These are phyloP conservation scores for Hylaea fasciaria DNA, from an alignment of 2,888 invertebrate genomes.

Conservation along the genomic window DNA sequence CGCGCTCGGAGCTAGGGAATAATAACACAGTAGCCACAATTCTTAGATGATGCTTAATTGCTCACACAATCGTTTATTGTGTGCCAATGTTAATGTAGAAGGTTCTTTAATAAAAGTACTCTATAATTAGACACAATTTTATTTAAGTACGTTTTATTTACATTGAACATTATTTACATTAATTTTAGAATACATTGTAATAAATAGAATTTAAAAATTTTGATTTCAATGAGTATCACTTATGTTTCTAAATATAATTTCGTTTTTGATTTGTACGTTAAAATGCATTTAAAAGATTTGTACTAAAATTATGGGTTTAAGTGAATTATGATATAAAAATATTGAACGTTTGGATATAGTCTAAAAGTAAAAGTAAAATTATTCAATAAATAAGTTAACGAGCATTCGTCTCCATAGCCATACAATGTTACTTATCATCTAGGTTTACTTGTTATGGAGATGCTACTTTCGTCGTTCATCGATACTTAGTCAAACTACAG, in stretches of 20 bases:
- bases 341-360: conserved; percentile 32
- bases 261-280: conserved; percentile 34
- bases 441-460: conserved; percentile 2
- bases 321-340: conserved; percentile 24
- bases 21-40: conserved; percentile 49
- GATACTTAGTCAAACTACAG: conserved; percentile 24
- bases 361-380: conserved; percentile 19
- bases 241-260: conserved; percentile 19
- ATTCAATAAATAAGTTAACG: conserved; percentile 39
- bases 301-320: conserved; percentile 37
- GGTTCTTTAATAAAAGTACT: conserved; percentile 30
- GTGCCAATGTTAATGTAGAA: conserved; percentile 37
- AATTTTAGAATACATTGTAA: conserved; percentile 44
- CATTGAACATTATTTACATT: conserved; percentile 76
- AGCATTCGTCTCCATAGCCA: conserved; percentile 16
- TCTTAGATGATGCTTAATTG: conserved; percentile 36
- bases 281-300: conserved; percentile 39
- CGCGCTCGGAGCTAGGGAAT: conserved; percentile 62
- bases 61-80: conserved; percentile 37
- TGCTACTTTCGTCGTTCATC: conserved; percentile 7
- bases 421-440: conserved; percentile 9
- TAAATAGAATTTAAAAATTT: conserved; percentile 48
- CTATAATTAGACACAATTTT: conserved; percentile 55
- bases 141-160: conserved; percentile 57
- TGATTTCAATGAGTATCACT: conserved; percentile 58